phyloP scores from a whole-genome alignment of 2,113 vertebrate species.

The Macroglossus sobrinus region DNA sequence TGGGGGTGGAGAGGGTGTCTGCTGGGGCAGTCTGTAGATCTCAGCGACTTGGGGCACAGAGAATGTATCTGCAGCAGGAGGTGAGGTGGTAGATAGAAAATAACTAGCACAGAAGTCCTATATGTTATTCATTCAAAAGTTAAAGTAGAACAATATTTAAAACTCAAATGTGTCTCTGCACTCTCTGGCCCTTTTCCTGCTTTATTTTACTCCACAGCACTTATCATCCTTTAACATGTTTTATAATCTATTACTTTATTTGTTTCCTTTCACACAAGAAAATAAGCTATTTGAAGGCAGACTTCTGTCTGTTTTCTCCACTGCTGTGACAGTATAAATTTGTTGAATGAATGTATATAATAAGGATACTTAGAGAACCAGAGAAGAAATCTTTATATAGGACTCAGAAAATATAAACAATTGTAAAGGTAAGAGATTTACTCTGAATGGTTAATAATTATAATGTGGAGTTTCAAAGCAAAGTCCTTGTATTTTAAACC shows the following conservation, averaged over 20 bases:
- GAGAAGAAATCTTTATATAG: background rate
- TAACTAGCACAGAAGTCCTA: background rate
- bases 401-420: background rate
- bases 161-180: background rate
- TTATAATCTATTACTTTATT: background rate
- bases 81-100: background rate
- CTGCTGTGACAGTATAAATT: background rate
- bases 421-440: background rate
- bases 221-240: background rate
- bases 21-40: background rate
- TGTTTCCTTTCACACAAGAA: background rate
- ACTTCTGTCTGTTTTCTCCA: background rate
- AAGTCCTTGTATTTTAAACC: background rate
- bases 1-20: accelerated
- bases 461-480: background rate
- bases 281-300: background rate
- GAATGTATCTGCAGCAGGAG: background rate
- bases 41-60: background rate
- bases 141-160: background rate
- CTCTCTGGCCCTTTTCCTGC: background rate
- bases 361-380: background rate
- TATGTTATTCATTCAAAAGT: background rate
- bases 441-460: background rate
- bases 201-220: background rate
- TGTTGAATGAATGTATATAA: background rate